Conservation (phyloP, 2,797 vertebrate genomes). For the Melanotaenia maccullochi region DNA sequence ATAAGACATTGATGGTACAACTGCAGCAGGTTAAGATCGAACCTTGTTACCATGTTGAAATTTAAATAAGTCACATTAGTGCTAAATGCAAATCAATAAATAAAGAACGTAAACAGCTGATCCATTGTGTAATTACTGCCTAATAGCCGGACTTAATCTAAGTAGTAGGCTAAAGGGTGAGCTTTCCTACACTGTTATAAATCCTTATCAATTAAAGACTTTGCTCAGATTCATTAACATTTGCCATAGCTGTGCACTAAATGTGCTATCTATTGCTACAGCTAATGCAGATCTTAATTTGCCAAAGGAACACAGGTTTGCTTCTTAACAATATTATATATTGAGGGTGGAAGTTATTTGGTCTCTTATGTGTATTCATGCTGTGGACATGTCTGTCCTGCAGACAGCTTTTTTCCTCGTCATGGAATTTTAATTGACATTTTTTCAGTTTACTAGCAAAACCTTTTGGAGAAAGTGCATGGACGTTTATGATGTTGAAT, state of each 20-base stretch:
- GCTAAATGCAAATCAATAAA: constrained; percentile 57
- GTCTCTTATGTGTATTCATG: neutral
- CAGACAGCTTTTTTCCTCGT: neutral
- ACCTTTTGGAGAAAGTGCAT: neutral
- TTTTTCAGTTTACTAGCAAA: neutral
- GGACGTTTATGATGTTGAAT: neutral
- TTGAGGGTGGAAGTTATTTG: neutral
- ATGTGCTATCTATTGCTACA: neutral
- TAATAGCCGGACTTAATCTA: constrained; percentile 51
- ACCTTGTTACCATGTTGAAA: constrained; percentile 4
- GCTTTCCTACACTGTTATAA: neutral
- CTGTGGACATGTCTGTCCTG: neutral
- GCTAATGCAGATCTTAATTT: neutral
- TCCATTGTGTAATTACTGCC: constrained; percentile 52
- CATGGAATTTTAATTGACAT: neutral
- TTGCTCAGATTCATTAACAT: constrained; percentile 28
- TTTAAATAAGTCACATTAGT: constrained; percentile 32
- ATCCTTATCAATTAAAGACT: constrained; percentile 8
- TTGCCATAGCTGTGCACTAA: neutral
- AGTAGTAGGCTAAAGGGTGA: constrained; percentile 16
- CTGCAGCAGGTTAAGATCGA: constrained; percentile 20
- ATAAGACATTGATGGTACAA: neutral
- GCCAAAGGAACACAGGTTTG: neutral
- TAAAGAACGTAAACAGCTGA: constrained; percentile 50
- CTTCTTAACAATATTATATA: neutral